Percentiles rank a stretch among this genome's conserved stretches.
Evolutionary conservation across 2,888 invertebrate genomes (phyloP).

Genomic region (Hydriomena furcata): DNA sequence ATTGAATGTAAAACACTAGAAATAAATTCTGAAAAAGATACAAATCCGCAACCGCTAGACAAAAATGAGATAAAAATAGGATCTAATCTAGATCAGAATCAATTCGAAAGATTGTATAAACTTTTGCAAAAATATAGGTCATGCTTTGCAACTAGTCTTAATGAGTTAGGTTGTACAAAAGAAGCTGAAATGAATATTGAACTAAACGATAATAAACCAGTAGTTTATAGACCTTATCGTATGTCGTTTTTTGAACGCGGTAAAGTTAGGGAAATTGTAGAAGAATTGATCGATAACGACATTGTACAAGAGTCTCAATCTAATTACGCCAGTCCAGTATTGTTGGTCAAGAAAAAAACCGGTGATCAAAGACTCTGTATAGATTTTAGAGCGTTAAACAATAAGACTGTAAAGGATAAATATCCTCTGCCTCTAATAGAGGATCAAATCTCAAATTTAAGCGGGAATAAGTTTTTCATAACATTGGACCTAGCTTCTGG

Average conservation of each 20-base stretch:
- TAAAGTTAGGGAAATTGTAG: conserved; percentile 5
- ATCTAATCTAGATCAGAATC: not conserved
- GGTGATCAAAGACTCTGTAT: not conserved
- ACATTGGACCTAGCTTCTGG: conserved; percentile 21
- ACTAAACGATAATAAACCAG: not conserved
- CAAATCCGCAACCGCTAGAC: not conserved
- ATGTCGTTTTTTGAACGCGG: conserved; percentile 6
- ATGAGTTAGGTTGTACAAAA: conserved; percentile 3
- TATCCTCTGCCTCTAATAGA: conserved; percentile 35
- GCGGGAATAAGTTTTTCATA: conserved; percentile 30
- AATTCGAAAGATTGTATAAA: not conserved
- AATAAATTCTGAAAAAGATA: not conserved
- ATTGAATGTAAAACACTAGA: not conserved
- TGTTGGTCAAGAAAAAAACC: conserved; percentile 6
- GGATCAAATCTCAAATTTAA: conserved; percentile 28
- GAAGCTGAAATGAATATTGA: conserved; percentile 10
- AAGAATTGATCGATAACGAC: not conserved
- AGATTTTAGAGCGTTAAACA: not conserved
- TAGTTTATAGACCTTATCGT: conserved; percentile 13
- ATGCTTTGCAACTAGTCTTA: conserved; percentile 2
- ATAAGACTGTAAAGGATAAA: conserved; percentile 21
- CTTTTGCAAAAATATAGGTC: not conserved
- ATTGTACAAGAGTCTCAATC: conserved; percentile 2
- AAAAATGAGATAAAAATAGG: not conserved
- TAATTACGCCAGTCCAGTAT: conserved; percentile 1